These are phyloP conservation scores for Cottoperca gobio DNA, from an alignment of 2,797 vertebrate genomes.

Conservation along the genomic window DNA sequence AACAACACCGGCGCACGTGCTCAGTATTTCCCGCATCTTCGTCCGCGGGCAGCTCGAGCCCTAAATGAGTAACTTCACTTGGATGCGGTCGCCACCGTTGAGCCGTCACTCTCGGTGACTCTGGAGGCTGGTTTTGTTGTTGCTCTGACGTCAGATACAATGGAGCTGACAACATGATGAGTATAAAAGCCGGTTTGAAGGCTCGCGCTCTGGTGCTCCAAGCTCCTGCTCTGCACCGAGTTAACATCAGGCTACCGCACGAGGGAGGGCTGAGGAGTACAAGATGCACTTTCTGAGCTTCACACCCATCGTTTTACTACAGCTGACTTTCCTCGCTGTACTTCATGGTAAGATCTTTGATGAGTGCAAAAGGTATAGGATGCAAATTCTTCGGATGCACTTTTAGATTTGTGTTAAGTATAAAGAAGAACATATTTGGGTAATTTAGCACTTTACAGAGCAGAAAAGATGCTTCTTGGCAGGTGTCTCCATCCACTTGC, in stretches of 20 bases:
- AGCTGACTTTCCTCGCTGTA: conserved; percentile 42
- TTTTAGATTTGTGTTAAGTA: background rate
- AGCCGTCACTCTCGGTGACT: conserved; percentile 63
- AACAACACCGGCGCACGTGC: conserved; percentile 7
- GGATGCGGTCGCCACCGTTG: conserved; percentile 48
- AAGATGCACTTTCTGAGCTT: conserved; percentile 55
- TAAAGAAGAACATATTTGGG: background rate
- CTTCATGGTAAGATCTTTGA: conserved; percentile 68
- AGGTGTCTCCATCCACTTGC: conserved; percentile 48
- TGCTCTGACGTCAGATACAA: conserved; percentile 82
- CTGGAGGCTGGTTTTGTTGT: conserved; percentile 72
- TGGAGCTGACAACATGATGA: conserved; percentile 60
- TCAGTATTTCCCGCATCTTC: background rate
- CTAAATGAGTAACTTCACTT: conserved; percentile 32
- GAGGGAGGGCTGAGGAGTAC: conserved; percentile 16
- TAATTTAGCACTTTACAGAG: background rate
- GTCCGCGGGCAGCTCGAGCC: conserved; percentile 9
- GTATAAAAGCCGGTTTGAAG: conserved; percentile 80
- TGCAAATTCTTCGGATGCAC: conserved; percentile 3
- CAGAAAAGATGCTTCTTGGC: conserved; percentile 22
- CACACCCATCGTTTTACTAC: conserved; percentile 45
- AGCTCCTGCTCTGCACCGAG: conserved; percentile 29
- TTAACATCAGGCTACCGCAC: conserved; percentile 6
- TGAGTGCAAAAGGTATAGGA: background rate
- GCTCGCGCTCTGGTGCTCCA: conserved; percentile 30